Conservation (phyloP, 2,113 vertebrate species). For the Corydoras sp. region DNA sequence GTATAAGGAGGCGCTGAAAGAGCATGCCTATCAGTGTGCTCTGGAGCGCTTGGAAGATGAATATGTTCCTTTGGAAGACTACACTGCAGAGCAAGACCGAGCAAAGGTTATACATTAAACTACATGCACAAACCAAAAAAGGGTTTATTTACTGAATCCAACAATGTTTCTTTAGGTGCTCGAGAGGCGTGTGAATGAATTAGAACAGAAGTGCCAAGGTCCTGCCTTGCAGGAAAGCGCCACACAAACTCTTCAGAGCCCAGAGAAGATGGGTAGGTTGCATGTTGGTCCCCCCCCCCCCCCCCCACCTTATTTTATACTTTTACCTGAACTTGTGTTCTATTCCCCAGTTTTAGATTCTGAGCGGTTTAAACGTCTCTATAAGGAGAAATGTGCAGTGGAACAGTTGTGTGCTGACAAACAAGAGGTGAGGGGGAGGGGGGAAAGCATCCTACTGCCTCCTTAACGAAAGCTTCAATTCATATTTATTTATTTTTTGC, state of each 20-base stretch:
- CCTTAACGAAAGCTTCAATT: no score
- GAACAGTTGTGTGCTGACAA: conserved; percentile 71
- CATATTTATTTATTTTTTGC: no score
- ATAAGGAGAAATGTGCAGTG: conserved; percentile 57
- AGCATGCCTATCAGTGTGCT: conserved; percentile 78
- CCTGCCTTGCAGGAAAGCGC: conserved; percentile 22
- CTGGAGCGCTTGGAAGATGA: conserved; percentile 76
- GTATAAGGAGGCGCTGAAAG: conserved; percentile 85
- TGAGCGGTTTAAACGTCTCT: conserved; percentile 43
- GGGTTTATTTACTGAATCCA: background rate
- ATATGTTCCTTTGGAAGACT: conserved; percentile 77
- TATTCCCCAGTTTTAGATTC: conserved; percentile 30
- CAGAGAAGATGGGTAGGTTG: conserved; percentile 26
- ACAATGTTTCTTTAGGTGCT: conserved; percentile 49
- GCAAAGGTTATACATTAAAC: conserved; percentile 61
- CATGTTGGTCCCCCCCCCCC: background rate
- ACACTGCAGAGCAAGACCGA: conserved; percentile 74
- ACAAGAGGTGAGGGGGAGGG: conserved; percentile 66
- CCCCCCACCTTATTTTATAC: no score
- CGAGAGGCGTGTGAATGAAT: conserved; percentile 49
- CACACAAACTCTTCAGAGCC: conserved; percentile 41
- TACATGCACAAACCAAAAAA: background rate
- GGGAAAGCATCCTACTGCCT: no score
- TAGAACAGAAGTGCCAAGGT: conserved; percentile 42
- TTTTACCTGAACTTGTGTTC: background rate